Evolutionary conservation across 2,888 invertebrate genomes (phyloP).

Genomic region (Plemyria rubiginata): DNA sequence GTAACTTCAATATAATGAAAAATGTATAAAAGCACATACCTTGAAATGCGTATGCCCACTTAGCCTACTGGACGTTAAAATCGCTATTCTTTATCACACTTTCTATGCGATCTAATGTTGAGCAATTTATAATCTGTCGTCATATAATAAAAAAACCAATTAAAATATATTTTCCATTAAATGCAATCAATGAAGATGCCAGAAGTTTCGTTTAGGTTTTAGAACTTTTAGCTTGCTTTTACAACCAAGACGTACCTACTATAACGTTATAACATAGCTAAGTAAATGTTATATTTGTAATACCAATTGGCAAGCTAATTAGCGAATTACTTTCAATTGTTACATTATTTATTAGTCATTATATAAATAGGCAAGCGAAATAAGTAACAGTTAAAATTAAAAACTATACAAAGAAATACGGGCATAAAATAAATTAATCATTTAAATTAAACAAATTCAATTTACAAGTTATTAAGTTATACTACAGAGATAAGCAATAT

Average conservation of each 20-base stretch:
- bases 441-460: constrained; percentile 57
- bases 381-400: constrained; percentile 55
- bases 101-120: constrained; percentile 33
- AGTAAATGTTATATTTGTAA: constrained; percentile 63
- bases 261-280: constrained; percentile 31
- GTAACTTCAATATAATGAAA: constrained; percentile 31
- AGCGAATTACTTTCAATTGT: constrained; percentile 44
- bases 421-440: constrained; percentile 69
- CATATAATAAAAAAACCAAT: constrained; percentile 13
- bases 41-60: constrained; percentile 9
- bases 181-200: constrained; percentile 15
- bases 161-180: constrained; percentile 5
- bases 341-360: constrained; percentile 45
- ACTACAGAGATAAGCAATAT: constrained; percentile 45
- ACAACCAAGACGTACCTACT: constrained; percentile 16
- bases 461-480: constrained; percentile 45
- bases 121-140: constrained; percentile 36
- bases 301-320: constrained; percentile 71
- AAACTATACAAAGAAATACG: constrained; percentile 57
- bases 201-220: constrained; percentile 1
- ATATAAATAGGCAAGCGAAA: constrained; percentile 69
- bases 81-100: constrained; percentile 57
- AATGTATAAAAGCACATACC: constrained; percentile 15
- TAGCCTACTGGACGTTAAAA: constrained; percentile 52
- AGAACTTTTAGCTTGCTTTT: constrained; percentile 14